These are phyloP conservation scores for Rhagonycha lutea DNA, from an alignment of 2,888 invertebrate genomes.

Conservation along the genomic window DNA sequence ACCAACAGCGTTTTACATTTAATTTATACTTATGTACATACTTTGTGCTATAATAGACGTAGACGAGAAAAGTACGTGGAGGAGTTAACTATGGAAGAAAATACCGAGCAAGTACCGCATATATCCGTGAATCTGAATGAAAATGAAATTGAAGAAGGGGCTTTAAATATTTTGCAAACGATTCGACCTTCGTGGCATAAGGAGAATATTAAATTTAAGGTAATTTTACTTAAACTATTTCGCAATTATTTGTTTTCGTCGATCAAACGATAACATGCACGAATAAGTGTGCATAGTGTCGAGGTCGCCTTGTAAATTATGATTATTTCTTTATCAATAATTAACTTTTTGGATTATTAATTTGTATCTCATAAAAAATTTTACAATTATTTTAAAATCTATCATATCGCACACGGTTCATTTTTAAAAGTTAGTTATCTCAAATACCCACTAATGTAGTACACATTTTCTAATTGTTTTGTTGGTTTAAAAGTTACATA, in stretches of 20 bases:
- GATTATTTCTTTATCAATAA: background rate
- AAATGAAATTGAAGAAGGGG: conserved; percentile 68
- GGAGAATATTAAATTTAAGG: conserved; percentile 72
- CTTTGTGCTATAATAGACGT: background rate
- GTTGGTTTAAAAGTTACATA: background rate
- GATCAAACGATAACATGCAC: background rate
- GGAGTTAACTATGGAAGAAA: background rate
- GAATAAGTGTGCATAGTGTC: background rate
- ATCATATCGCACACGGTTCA: no score
- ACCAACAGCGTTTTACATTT: background rate
- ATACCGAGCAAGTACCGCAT: background rate
- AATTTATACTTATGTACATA: background rate
- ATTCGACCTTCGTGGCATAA: conserved; percentile 74
- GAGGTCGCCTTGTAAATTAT: background rate
- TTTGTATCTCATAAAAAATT: background rate
- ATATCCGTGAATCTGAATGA: conserved; percentile 58
- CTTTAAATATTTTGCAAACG: conserved; percentile 66
- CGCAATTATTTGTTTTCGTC: background rate
- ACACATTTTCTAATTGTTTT: background rate
- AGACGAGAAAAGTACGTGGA: background rate
- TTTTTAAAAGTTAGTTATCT: background rate
- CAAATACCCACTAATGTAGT: background rate
- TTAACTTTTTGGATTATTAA: background rate
- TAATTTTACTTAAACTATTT: conserved; percentile 48
- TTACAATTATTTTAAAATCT: background rate